phyloP scores from a whole-genome alignment of 2,113 vertebrate genomes.

The Laticauda colubrina region DNA sequence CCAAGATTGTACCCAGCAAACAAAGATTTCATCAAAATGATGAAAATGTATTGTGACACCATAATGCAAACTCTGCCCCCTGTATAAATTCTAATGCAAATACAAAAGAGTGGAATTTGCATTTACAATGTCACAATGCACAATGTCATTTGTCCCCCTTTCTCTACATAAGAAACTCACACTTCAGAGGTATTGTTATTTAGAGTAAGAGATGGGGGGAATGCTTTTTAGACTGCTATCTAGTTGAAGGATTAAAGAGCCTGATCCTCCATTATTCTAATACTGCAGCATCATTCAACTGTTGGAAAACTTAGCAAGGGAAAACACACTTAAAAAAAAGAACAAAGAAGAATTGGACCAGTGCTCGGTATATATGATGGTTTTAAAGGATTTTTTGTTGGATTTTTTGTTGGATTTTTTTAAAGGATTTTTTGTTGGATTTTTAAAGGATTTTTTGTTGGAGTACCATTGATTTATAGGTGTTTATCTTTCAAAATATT shows the following conservation, averaged over 20 bases:
- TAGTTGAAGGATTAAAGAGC: conserved; percentile 57
- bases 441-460: conserved; percentile 56
- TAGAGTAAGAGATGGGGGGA: conserved; percentile 41
- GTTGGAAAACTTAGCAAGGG: conserved; percentile 57
- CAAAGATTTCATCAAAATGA: not conserved
- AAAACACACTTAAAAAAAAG: conserved; percentile 40
- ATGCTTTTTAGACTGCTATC: conserved; percentile 28
- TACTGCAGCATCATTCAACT: conserved; percentile 37
- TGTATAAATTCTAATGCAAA: not conserved
- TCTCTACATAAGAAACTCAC: not conserved
- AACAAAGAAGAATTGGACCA: conserved; percentile 42
- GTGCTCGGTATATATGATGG: conserved; percentile 46
- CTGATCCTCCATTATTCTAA: conserved; percentile 47
- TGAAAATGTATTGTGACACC: not conserved
- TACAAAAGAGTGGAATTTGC: not conserved
- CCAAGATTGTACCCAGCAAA: not conserved
- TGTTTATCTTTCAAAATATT: conserved; percentile 68
- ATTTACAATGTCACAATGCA: not conserved
- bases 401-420: too few relatives aligned
- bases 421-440: too few relatives aligned
- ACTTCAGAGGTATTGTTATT: conserved; percentile 24
- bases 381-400: conserved; percentile 56
- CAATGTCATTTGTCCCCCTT: not conserved
- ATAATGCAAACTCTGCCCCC: not conserved
- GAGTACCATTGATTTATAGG: conserved; percentile 59